Evolutionary conservation across 2,797 vertebrate genomes (phyloP).

Genomic region (Alca torda): DNA sequence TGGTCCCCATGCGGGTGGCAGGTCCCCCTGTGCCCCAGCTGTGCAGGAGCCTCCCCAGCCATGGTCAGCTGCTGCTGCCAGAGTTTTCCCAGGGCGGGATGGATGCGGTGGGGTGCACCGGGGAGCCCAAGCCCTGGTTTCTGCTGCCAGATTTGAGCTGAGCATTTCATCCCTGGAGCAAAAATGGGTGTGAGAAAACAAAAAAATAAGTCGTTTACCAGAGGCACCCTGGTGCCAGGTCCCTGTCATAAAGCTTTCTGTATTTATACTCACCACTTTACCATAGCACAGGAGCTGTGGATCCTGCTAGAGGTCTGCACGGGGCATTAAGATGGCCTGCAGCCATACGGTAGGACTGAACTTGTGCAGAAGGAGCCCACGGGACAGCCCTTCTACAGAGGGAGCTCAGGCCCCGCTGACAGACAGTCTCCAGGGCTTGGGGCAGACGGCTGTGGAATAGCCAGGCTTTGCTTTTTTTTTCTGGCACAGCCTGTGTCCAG

Average conservation of each 20-base stretch:
- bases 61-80: background rate
- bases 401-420: background rate
- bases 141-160: background rate
- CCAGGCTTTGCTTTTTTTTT: background rate
- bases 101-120: fast-evolving
- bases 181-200: background rate
- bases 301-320: background rate
- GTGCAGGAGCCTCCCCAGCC: background rate
- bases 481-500: background rate
- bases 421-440: background rate
- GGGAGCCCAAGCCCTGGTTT: background rate
- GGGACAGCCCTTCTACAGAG: background rate
- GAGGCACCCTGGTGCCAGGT: background rate
- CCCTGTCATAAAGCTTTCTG: no score
- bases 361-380: background rate
- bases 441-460: background rate
- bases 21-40: fast-evolving
- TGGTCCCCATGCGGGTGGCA: background rate
- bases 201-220: background rate
- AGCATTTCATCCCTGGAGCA: background rate
- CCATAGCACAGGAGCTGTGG: background rate
- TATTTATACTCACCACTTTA: background rate
- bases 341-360: fast-evolving
- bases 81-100: background rate
- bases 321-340: background rate